Percentiles rank a stretch among this genome's conserved stretches.
phyloP scores from a whole-genome alignment of 2,888 invertebrate genomes.

The Megastigmus dorsalis region DNA sequence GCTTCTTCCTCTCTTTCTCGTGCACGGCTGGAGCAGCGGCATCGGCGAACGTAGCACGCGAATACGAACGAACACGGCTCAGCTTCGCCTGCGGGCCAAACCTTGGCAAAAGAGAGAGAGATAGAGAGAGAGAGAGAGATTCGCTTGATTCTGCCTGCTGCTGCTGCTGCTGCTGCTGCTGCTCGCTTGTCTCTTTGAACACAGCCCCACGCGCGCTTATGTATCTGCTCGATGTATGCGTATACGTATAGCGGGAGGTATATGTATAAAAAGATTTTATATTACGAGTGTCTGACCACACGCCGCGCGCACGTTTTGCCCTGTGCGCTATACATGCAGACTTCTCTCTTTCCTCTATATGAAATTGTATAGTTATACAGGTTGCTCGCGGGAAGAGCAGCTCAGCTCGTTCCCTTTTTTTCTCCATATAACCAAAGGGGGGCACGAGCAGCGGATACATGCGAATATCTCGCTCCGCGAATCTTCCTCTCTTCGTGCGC shows the following conservation, averaged over 20 bases:
- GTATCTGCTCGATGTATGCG: not conserved
- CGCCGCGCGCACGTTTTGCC: slow-evolving; percentile 3
- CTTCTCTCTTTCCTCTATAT: not conserved
- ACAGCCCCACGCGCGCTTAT: not conserved
- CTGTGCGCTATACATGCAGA: not conserved
- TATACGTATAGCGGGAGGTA: not conserved
- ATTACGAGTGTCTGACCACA: slow-evolving; percentile 12
- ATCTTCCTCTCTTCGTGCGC: not conserved
- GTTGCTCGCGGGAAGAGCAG: too few species aligned
- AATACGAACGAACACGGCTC: slow-evolving; percentile 10
- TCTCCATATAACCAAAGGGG: too few species aligned
- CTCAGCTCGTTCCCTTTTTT: too few species aligned
- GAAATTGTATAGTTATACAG: too few species aligned
- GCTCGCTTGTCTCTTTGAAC: too few species aligned
- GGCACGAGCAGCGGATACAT: not conserved
- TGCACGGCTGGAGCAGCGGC: too few species aligned
- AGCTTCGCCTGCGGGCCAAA: slow-evolving; percentile 47
- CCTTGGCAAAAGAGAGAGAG: too few species aligned
- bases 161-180: too few species aligned
- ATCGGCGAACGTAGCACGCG: too few species aligned
- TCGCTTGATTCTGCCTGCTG: slow-evolving; percentile 12
- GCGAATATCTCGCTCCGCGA: not conserved
- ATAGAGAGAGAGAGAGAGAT: too few species aligned
- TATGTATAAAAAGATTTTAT: not conserved
- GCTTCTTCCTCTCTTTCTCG: not conserved